Base-by-base conservation (phyloP, 23 tunicate species). In the Styela clava region DNA sequence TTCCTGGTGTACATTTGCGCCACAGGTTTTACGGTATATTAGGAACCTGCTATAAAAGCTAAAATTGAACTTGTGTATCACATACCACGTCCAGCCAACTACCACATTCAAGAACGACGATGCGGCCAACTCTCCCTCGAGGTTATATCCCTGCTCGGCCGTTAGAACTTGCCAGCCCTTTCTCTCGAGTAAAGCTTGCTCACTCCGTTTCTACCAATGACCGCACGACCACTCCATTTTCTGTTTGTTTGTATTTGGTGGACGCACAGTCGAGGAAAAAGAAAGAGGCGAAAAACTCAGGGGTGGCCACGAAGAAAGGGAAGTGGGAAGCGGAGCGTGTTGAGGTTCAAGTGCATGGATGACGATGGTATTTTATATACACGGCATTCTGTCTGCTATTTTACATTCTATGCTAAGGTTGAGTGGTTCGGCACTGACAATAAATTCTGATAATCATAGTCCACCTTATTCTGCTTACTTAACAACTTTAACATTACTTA, bases 191-290 rank as follows among this genome's bases (percentile, higher is more conserved):
- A n/a, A n/a, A n/a, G 78, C 36, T 24, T 3, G 32, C 36, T 73
- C 78, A 73, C 44, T 73, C 78, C 22, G 78, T 44, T 44, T 23
- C 37, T 76, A 52, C 81, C 81, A 76, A 76, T 76, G 81, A 76
- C 81, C 81, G 81, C 81, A 76, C 81, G 81, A 33, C 81, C 81
- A 44, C 27, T 37, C 28, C 81, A 52, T 52, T 76, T 76, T 26
- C 34, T 76, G 65, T 76, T 76, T 76, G 81, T 76, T 76, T 36
- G 52, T 76, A 33, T 31, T 52, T 76, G 44, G n/a, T 76, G 81
- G 81, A 76, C 81, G 81, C 2, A 36, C 62, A 16, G 77, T 34
- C 35, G 34, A 44, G 44, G 52, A 52, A 76, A 2, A 76, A 76
- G 62, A 44, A 33, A 52, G 33, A 76, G 31, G 31, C 81, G 71